Conservation (phyloP, 2,113 vertebrate genomes). For the Tapirus terrestris region DNA sequence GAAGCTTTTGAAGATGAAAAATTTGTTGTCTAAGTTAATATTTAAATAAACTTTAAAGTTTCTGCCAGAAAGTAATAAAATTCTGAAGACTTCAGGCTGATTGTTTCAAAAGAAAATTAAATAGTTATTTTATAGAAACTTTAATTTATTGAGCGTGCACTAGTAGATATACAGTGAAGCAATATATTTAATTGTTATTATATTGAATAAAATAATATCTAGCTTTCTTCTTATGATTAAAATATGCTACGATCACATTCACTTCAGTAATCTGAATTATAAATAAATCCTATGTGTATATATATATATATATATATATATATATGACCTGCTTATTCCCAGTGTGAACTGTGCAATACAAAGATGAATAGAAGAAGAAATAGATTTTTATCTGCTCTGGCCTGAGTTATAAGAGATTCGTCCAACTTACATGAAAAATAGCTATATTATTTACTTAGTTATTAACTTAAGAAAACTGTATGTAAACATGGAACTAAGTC, state of each 20-base stretch:
- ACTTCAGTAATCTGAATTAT: background rate
- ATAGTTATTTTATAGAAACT: background rate
- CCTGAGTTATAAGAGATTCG: background rate
- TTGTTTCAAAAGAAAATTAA: background rate
- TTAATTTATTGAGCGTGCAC: background rate
- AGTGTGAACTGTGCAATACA: background rate
- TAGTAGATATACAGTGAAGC: background rate
- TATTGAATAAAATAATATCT: background rate
- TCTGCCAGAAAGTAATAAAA: background rate
- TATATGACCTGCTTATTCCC: background rate
- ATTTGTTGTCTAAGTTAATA: background rate
- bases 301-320: background rate
- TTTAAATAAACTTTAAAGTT: background rate
- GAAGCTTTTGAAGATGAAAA: background rate
- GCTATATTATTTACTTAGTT: background rate
- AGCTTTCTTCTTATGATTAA: background rate
- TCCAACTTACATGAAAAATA: background rate
- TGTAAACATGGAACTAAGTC: background rate
- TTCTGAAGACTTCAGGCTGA: background rate
- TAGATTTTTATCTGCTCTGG: background rate
- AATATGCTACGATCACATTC: background rate
- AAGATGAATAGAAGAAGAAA: background rate
- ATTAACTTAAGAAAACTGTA: background rate
- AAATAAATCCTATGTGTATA: background rate
- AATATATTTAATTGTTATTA: background rate